Evolutionary conservation across 2,888 invertebrate species (phyloP).

Genomic region (Tetranychus truncatus): DNA sequence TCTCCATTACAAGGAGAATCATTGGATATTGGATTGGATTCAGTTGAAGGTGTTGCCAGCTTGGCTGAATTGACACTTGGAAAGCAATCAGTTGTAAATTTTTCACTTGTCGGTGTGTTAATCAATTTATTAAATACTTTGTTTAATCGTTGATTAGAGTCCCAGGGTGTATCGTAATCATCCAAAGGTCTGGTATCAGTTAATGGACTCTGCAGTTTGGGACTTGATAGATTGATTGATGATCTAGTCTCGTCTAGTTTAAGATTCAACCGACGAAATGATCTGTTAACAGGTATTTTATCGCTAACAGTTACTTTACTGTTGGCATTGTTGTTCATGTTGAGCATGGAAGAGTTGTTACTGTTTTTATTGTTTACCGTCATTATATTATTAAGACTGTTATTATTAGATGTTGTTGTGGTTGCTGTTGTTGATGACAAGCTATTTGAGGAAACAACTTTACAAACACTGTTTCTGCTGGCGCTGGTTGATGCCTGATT

Average conservation of each 20-base stretch:
- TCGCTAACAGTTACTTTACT: not conserved
- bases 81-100: not conserved
- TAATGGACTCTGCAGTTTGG: slow-evolving; percentile 22
- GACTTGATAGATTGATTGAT: not conserved
- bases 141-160: slow-evolving; percentile 15
- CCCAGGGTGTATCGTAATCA: slow-evolving; percentile 26
- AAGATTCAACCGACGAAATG: not conserved
- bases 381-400: no score
- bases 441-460: not conserved
- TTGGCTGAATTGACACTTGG: not conserved
- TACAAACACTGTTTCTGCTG: no score
- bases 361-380: no score
- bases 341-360: not conserved
- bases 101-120: slow-evolving; percentile 9
- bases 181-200: slow-evolving; percentile 23
- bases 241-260: not conserved
- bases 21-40: not conserved
- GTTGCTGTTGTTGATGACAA: not conserved
- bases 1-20: no score
- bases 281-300: not conserved
- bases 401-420: not conserved
- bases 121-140: slow-evolving; percentile 3
- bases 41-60: not conserved
- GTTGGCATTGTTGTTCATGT: not conserved
- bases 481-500: no score